Conservation (phyloP, 37 sponge, comb jelly and placozoan genomes). For the Ephydatia muelleri region DNA sequence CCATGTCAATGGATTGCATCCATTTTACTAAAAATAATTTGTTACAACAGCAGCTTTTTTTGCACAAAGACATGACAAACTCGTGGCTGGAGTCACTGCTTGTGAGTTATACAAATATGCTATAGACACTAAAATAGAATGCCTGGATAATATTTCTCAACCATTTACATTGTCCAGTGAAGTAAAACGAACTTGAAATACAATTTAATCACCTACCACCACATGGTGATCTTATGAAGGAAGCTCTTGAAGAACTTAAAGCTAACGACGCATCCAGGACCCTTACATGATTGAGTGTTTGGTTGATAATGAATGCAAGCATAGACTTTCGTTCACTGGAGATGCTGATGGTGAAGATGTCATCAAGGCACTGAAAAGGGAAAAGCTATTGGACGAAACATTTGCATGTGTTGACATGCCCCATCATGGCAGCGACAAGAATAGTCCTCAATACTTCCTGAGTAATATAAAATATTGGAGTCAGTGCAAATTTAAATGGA, state of each 20-base stretch:
- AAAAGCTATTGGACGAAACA: not conserved
- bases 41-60: not conserved
- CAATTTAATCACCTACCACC: not conserved
- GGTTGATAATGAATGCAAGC: not conserved
- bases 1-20: not conserved
- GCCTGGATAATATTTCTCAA: not conserved
- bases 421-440: conserved; percentile 10
- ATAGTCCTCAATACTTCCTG: conserved; percentile 2
- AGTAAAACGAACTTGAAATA: not conserved
- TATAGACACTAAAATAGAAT: not conserved
- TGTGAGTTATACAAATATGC: conserved; percentile 1
- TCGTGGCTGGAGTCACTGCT: not conserved
- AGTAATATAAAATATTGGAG: not conserved
- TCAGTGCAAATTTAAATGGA: conserved; percentile 9
- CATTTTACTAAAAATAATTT: not conserved
- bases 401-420: conserved; percentile 15
- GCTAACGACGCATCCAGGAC: not conserved
- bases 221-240: not conserved
- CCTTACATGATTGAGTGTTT: conserved; percentile 4
- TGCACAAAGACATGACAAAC: not conserved
- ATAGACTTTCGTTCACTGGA: not conserved
- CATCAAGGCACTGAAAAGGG: not conserved
- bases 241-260: not conserved
- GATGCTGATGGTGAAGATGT: conserved; percentile 10
- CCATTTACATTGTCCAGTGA: not conserved